phyloP scores from a whole-genome alignment of 2,888 invertebrate species.

The Plagodis pulveraria region DNA sequence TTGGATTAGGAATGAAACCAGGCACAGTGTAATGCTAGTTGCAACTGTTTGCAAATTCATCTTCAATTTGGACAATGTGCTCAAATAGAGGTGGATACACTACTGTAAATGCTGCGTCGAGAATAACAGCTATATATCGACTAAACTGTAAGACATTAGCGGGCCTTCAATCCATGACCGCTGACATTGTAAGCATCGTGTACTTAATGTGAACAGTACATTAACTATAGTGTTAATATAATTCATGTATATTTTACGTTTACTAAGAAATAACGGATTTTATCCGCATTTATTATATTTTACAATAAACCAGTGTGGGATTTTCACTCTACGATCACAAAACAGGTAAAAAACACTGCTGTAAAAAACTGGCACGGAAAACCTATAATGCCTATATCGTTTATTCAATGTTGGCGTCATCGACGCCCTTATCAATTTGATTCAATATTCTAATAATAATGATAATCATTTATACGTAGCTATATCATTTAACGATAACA shows the following conservation, averaged over 20 bases:
- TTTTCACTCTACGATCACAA: no score
- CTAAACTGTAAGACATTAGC: constrained; percentile 58
- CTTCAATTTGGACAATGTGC: constrained; percentile 46
- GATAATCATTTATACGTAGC: no score
- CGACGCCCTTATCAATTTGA: no score
- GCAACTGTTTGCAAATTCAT: constrained; percentile 53
- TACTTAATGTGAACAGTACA: constrained; percentile 4
- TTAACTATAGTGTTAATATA: neutral
- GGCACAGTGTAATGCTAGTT: constrained; percentile 46
- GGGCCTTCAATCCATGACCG: constrained; percentile 52
- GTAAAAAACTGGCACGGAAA: no score
- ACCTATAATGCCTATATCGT: no score
- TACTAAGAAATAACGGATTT: no score
- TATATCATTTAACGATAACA: no score
- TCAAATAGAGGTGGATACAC: constrained; percentile 53
- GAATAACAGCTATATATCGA: constrained; percentile 67
- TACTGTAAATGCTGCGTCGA: constrained; percentile 49
- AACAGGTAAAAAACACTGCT: no score
- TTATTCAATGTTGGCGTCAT: no score
- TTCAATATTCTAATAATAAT: no score
- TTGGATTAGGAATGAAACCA: constrained; percentile 45
- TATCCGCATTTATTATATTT: no score
- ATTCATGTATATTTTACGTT: neutral
- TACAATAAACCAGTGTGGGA: no score
- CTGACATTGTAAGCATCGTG: constrained; percentile 42